Percentiles rank a stretch among this genome's conserved stretches.
Evolutionary conservation across 2,888 invertebrate species (phyloP).

Genomic region (Pyrrhia umbra): DNA sequence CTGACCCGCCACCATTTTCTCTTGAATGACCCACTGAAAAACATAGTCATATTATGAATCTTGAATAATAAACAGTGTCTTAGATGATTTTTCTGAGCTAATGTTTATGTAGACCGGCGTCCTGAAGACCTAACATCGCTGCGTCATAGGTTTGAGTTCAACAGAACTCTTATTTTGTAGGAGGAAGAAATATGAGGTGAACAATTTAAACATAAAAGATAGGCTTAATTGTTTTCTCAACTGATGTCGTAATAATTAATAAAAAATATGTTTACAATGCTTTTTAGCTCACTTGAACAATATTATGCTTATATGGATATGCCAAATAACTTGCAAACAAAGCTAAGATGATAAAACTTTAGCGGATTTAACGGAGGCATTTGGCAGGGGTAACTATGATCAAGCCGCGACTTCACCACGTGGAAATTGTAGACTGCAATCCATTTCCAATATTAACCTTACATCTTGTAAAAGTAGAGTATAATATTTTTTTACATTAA

Average conservation of each 20-base stretch:
- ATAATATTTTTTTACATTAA: conserved; percentile 4
- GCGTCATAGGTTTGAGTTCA: not conserved
- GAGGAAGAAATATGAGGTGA: too few species aligned
- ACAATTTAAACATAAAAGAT: too few species aligned
- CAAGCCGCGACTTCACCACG: not conserved
- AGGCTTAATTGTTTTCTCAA: too few species aligned
- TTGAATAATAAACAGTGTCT: conserved; percentile 4
- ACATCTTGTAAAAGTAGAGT: not conserved
- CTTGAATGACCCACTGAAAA: conserved; percentile 76
- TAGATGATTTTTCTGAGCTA: not conserved
- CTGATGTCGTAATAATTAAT: too few species aligned
- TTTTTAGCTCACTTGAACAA: not conserved
- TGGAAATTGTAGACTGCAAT: not conserved
- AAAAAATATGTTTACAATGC: not conserved
- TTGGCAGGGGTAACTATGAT: not conserved
- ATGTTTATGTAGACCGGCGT: conserved; percentile 13
- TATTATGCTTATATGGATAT: too few species aligned
- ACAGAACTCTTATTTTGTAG: not conserved
- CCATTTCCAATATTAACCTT: not conserved
- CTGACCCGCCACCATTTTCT: conserved; percentile 80
- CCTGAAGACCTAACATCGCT: not conserved
- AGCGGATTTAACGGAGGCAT: not conserved
- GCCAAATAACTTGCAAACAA: too few species aligned
- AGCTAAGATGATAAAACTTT: too few species aligned
- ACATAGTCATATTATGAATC: conserved; percentile 15